Base-by-base conservation (phyloP, 2,113 vertebrate species). In the Thamnophis sirtalis region DNA sequence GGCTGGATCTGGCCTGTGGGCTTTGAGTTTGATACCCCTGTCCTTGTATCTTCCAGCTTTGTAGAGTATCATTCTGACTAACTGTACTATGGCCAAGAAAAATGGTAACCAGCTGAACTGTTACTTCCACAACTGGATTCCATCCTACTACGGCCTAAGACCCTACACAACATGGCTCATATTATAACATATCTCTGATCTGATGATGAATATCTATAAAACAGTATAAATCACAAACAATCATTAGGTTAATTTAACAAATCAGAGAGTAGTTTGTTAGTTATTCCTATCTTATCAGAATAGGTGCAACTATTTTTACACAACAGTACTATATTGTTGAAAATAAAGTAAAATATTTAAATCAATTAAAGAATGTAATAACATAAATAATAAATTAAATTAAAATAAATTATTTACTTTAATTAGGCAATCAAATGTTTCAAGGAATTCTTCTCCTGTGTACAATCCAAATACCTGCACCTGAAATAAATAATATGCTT, bases 391-490 rank as follows among this genome's bases (percentile, higher is more conserved):
- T 80, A 80, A 80, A 80, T 7, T 38, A 80, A 80, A 80, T 0
- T 63, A 63, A 80, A 80, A 38, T 17, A 38, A 33, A 95, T 89
- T 91, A 97, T 98, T 98, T 98, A 99, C 99, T 98, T 99, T 99
- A 97, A 99, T 98, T 93, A 99, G 99, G 96, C 98, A 99, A 97
- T 99, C 99, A 96, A 99, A 99, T 0, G 97, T 99, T 96, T 99
- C 98, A 24, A 99, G 98, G 96, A 99, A 99, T 96, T 99, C 99
- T 96, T 99, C 99, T 38, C 98, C 98, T 56, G 98, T 98, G 95
- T 99, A 99, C 54, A 99, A 97, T 88, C 99, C 99, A 93, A 99
- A 98, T 73, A 99, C 99, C 91, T 99, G 99, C 49, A 99, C 98
- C 99, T 99, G 96, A 93, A 96, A 93, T 91, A 48, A 6, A 93